Evolutionary conservation across 2,888 invertebrate genomes (phyloP), one percentile per base, ranked within the genome.

Genomic region (Eilema caniola): DNA sequence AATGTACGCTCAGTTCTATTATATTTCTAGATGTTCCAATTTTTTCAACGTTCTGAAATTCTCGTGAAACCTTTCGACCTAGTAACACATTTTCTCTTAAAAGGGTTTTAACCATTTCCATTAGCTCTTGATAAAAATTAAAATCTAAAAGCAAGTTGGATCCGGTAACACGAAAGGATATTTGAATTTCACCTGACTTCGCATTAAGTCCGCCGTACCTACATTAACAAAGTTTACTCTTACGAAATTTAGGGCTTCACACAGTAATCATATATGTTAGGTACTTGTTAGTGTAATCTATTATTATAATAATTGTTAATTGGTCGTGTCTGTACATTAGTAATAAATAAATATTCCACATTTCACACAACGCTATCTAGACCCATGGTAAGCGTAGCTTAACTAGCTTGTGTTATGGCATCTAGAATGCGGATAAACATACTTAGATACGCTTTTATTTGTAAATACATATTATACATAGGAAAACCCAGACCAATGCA

Each of bases 91-190:
- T 66, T 59, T n/a, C 16, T 69, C 62, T 71, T 66, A 24, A 61
- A 66, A 79, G 77, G 70, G 67, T 61, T 72, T 70, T 67, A 16
- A 41, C 59, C 60, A 72, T 69, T 59, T 53, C 61, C 63, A 67
- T n/a, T 47, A 70, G 71, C 62, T 75, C 37, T 47, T 59, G 69
- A 65, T 72, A 74, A 76, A 62, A 72, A 41, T 66, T 73, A 66
- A n/a, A 72, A 68, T 71, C 59, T 71, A 47, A 60, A 61, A 67
- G 61, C 16, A 69, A 66, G 60, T 70, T 75, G 66, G 41, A 60
- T 31, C 37, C 31, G 57, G 31, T 67, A 57, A 57, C 23, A 23
- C 7, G 20, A 60, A 60, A 61, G 59, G 33, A 31, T 47, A 41
- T 41, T 37, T 62, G 23, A 65, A 69, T 71, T 71, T 70, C 41